Base-by-base conservation (phyloP, 2,113 vertebrate species). In the Synodontis membranacea region DNA sequence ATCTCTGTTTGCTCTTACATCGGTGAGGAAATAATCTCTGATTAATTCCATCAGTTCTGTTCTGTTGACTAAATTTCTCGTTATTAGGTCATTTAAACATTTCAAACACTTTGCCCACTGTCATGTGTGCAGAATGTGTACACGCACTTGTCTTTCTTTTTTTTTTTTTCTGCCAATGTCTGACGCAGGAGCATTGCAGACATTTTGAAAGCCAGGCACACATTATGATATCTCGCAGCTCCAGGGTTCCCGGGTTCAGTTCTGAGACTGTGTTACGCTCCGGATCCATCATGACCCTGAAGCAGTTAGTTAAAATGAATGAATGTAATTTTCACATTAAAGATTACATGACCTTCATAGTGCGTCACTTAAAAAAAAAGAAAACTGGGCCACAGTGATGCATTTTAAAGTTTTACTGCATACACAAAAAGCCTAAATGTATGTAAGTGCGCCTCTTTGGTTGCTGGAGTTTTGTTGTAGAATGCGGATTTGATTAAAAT, bases 11-110 rank as follows among this genome's bases (percentile, higher is more conserved):
- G 78, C 78, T 58, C 23, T 58, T 39, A 80, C 34, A 80, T 80
- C 78, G 28, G 52, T 25, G 78, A 56, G 37, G 78, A 80, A 80
- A 80, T 80, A 2, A 80, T 58, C 78, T 39, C 78, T 80, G 78
- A 80, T 80, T 80, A 80, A 80, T 80, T 80, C 78, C 23, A 80
- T 80, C 78, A 80, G 52, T 80, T 80, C 34, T 42, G 19, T 80
- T 80, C 78, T 80, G 52, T 80, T 80, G 31, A 80, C 52, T 58
- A 58, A 80, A 80, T 58, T 80, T 80, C 78, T 39, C 78, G 17
- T 80, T 80, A 80, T 80, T 37, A 80, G 52, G 31, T 37, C 19
- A 58, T 80, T 80, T 80, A 80, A 80, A 80, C 50, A 37, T 54
- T 80, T 80, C 23, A 48, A 48, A 80, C 76, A 54, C 50, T 80